Percentiles rank a stretch among this genome's conserved stretches.
phyloP scores from a whole-genome alignment of 2,888 invertebrate species.

The Iselma pallidipennis region DNA sequence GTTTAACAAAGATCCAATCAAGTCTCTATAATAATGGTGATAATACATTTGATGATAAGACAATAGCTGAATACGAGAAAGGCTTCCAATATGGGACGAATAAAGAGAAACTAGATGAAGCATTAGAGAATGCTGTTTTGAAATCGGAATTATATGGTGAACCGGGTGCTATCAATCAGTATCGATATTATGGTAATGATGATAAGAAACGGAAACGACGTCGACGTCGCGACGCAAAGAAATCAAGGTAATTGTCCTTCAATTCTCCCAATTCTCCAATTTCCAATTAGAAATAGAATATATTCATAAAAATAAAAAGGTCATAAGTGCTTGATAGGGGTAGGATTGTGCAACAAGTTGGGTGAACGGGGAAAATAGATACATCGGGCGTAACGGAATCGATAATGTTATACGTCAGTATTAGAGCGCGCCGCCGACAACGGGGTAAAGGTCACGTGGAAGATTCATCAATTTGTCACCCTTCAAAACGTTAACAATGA shows the following conservation, averaged over 20 bases:
- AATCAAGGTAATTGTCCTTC: conserved; percentile 39
- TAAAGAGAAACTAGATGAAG: conserved; percentile 52
- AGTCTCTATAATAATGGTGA: conserved; percentile 45
- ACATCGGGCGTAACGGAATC: neutral
- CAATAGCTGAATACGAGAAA: conserved; percentile 52
- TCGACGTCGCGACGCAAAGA: conserved; percentile 45
- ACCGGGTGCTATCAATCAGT: conserved; percentile 60
- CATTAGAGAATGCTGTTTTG: conserved; percentile 64
- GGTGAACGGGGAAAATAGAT: no score
- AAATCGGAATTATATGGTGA: conserved; percentile 66
- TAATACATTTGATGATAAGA: conserved; percentile 48
- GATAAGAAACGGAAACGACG: conserved; percentile 35
- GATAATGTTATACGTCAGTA: conserved; percentile 10
- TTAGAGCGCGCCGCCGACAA: conserved; percentile 9
- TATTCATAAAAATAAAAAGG: neutral
- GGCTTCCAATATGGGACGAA: conserved; percentile 52
- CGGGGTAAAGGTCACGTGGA: neutral
- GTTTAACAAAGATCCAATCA: conserved; percentile 40
- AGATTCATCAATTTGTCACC: no score
- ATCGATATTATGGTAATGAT: conserved; percentile 47
- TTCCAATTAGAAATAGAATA: neutral
- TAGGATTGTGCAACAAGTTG: neutral
- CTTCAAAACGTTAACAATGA: conserved; percentile 6
- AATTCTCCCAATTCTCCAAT: neutral
- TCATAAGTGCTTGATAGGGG: neutral